These are phyloP conservation scores for Tetropium fuscum DNA, from an alignment of 2,888 invertebrate species.

Conservation along the genomic window DNA sequence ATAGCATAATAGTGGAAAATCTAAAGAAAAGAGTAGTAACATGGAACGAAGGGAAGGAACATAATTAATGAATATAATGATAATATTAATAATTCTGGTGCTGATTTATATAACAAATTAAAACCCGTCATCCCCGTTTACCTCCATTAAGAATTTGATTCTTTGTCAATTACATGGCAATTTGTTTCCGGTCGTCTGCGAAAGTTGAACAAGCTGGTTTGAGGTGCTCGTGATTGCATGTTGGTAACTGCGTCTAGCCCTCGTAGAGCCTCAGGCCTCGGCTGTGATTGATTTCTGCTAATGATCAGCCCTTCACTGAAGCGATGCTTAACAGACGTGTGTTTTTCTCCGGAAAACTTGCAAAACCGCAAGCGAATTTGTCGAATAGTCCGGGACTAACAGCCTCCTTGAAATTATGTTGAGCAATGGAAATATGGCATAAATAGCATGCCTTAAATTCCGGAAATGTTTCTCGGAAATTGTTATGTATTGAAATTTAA, in stretches of 20 bases:
- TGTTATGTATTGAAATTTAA: conserved; percentile 1
- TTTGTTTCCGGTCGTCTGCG: conserved; percentile 38
- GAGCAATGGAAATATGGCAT: conserved; percentile 8
- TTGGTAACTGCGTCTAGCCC: conserved; percentile 30
- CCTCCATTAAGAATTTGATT: conserved; percentile 24
- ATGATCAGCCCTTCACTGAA: conserved; percentile 33
- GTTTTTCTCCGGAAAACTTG: conserved; percentile 19
- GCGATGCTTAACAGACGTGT: conserved; percentile 26
- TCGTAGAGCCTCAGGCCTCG: conserved; percentile 22
- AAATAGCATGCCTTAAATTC: conserved; percentile 8
- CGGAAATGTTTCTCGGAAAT: conserved; percentile 6
- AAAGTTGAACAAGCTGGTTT: conserved; percentile 31
- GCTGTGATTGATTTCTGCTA: conserved; percentile 41
- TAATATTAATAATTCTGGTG: no score
- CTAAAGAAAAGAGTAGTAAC: no score
- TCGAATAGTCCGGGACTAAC: conserved; percentile 1
- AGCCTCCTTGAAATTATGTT: conserved; percentile 6
- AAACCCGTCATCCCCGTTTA: neutral
- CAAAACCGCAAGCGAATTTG: conserved; percentile 16
- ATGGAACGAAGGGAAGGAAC: no score
- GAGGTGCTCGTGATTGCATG: conserved; percentile 37
- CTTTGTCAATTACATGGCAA: conserved; percentile 44
- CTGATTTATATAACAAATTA: no score
- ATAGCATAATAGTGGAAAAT: no score
- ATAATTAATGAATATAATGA: no score